These are phyloP conservation scores for Iphiclides podalirius DNA, from an alignment of 2,888 invertebrate genomes.

Conservation along the genomic window DNA sequence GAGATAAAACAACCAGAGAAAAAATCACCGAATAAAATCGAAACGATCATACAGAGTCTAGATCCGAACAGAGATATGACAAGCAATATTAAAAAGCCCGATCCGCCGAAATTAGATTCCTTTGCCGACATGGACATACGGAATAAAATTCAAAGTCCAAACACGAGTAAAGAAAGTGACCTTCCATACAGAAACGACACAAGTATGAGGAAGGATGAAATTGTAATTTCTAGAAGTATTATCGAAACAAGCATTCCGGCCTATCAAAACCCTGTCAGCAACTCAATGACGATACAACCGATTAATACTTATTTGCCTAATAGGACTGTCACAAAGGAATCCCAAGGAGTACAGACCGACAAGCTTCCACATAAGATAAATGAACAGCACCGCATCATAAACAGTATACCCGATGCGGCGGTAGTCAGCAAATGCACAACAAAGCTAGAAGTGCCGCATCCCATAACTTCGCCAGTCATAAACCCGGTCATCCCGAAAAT, in stretches of 20 bases:
- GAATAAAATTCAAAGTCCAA: slow-evolving; percentile 49
- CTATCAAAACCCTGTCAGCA: slow-evolving; percentile 57
- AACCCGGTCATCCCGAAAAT: slow-evolving; percentile 70
- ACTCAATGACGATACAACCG: slow-evolving; percentile 70
- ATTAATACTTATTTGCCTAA: slow-evolving; percentile 62
- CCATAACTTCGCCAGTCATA: slow-evolving; percentile 72
- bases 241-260: slow-evolving; percentile 58
- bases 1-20: slow-evolving; percentile 57
- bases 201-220: slow-evolving; percentile 61
- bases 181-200: slow-evolving; percentile 59
- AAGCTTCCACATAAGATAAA: slow-evolving; percentile 54
- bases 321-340: slow-evolving; percentile 59
- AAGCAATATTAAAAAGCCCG: slow-evolving; percentile 52
- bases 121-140: slow-evolving; percentile 55
- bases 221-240: slow-evolving; percentile 61
- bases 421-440: slow-evolving; percentile 62
- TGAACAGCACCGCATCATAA: slow-evolving; percentile 53
- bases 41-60: slow-evolving; percentile 60
- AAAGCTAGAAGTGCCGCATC: slow-evolving; percentile 72
- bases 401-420: slow-evolving; percentile 52
- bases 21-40: slow-evolving; percentile 65
- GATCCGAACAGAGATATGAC: slow-evolving; percentile 58
- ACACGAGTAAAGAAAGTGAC: slow-evolving; percentile 57
- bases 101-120: slow-evolving; percentile 57
- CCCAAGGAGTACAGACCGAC: slow-evolving; percentile 67